Conservation (phyloP, 2,888 invertebrate genomes). For the Sarcophaga variegata region DNA sequence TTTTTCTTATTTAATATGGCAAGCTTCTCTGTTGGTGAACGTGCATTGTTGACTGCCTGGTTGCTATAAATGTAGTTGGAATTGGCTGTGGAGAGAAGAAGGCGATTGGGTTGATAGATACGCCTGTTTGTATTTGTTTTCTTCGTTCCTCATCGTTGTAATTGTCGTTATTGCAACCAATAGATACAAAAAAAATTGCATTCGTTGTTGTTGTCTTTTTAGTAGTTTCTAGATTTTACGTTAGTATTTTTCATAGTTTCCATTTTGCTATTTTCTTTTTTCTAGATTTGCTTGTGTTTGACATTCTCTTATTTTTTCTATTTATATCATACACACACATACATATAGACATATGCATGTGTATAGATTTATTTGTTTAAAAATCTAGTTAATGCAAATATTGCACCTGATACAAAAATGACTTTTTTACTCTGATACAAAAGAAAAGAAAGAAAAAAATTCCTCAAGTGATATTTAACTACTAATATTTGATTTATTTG, state of each 20-base stretch:
- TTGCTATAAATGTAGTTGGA: too few relatives aligned
- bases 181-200: constrained; percentile 59
- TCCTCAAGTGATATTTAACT: constrained; percentile 36
- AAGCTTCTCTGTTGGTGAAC: too few relatives aligned
- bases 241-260: constrained; percentile 25
- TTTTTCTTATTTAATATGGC: too few relatives aligned
- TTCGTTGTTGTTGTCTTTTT: constrained; percentile 13
- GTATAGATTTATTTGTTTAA: too few relatives aligned
- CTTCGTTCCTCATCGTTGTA: constrained; percentile 27
- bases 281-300: constrained; percentile 37
- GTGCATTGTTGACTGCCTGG: too few relatives aligned
- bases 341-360: too few relatives aligned
- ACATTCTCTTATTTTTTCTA: constrained; percentile 26
- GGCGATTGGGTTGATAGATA: constrained; percentile 10
- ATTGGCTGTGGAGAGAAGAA: constrained; percentile 4
- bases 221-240: constrained; percentile 19
- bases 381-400: too few relatives aligned
- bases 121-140: constrained; percentile 19
- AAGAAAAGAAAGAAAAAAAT: background rate
- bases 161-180: constrained; percentile 42
- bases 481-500: constrained; percentile 6
- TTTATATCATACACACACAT: background rate
- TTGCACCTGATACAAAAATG: too few relatives aligned
- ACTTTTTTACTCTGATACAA: background rate
- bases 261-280: constrained; percentile 38